A percentile compares a stretch with the other conserved stretches of the same genome.
Evolutionary conservation across 2,113 vertebrate genomes (phyloP).

Genomic region (Dicentrarchus labrax): DNA sequence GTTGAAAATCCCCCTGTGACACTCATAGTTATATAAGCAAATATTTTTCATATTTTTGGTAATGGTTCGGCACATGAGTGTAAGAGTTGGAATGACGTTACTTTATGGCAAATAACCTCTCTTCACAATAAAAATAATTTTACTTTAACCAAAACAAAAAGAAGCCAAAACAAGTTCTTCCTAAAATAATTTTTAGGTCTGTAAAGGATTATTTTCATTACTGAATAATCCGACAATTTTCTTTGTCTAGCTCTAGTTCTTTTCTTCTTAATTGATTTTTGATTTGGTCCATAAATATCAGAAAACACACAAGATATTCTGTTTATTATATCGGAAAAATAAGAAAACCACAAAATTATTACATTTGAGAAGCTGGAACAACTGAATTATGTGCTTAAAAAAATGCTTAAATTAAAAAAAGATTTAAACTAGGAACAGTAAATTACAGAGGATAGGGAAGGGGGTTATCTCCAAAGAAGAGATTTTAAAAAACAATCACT

Average conservation of each 20-base stretch:
- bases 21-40: no score
- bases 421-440: no score
- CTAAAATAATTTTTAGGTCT: no score
- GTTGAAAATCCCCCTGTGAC: background rate
- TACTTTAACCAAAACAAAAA: background rate
- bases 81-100: no score
- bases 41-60: background rate
- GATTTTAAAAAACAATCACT: no score
- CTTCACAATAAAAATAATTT: background rate
- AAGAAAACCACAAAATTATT: background rate
- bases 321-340: background rate
- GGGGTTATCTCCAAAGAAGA: no score
- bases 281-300: background rate
- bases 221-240: background rate
- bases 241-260: no score
- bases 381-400: no score
- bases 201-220: background rate
- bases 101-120: background rate
- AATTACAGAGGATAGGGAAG: no score
- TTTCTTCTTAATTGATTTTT: background rate
- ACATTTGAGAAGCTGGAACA: no score
- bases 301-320: background rate
- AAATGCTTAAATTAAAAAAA: no score
- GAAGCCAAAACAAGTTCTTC: no score
- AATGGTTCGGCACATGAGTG: background rate